phyloP scores from a whole-genome alignment of 2,797 vertebrate genomes.

The Melanotaenia maccullochi region DNA sequence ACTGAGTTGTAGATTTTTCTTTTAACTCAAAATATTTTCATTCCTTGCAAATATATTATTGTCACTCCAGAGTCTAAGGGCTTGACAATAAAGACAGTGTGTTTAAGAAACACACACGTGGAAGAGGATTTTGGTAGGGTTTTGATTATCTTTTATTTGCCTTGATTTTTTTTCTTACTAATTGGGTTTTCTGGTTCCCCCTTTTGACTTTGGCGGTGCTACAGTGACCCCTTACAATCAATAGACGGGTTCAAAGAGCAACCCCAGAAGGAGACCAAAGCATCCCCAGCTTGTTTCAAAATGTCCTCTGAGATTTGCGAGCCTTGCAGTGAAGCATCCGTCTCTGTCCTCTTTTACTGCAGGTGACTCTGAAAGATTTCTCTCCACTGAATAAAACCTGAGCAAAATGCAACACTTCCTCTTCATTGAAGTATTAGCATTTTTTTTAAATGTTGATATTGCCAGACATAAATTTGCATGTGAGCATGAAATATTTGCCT shows the following conservation, averaged over 20 bases:
- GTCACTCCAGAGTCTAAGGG: not conserved
- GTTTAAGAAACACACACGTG: not conserved
- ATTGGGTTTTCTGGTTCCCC: slow-evolving; percentile 19
- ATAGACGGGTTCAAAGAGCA: slow-evolving; percentile 61
- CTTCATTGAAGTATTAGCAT: slow-evolving; percentile 26
- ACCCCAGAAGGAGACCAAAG: slow-evolving; percentile 50
- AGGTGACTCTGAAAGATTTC: slow-evolving; percentile 40
- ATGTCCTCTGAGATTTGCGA: slow-evolving; percentile 61
- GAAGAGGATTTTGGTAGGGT: not conserved
- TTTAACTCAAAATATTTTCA: slow-evolving; percentile 1
- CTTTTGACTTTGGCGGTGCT: slow-evolving; percentile 25
- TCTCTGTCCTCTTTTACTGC: slow-evolving; percentile 56
- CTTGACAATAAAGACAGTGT: not conserved
- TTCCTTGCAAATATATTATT: not conserved
- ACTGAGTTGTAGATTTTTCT: not conserved
- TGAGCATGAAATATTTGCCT: slow-evolving; percentile 27
- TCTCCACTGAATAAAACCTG: slow-evolving; percentile 36
- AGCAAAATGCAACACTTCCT: slow-evolving; percentile 30
- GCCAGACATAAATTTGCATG: slow-evolving; percentile 25
- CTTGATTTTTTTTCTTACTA: slow-evolving; percentile 25
- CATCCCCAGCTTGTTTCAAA: slow-evolving; percentile 64
- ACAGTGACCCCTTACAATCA: slow-evolving; percentile 52
- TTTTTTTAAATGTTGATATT: slow-evolving; percentile 25
- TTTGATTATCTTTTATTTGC: slow-evolving; percentile 21
- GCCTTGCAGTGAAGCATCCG: slow-evolving; percentile 57